Percentiles rank a stretch among this genome's conserved stretches.
phyloP scores from a whole-genome alignment of 2,888 invertebrate genomes.

The Malacosoma neustria region DNA sequence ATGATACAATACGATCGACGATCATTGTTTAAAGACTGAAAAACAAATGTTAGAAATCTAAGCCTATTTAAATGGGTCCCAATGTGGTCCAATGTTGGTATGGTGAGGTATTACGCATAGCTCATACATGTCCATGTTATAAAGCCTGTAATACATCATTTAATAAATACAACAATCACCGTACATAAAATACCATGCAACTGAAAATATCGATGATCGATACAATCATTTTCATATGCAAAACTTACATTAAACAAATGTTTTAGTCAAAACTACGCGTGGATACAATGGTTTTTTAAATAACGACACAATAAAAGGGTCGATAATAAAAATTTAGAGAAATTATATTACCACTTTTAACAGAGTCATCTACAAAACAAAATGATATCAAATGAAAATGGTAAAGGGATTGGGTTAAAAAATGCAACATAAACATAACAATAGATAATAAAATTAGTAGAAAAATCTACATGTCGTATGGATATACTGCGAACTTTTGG shows the following conservation, averaged over 20 bases:
- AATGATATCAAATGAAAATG: constrained; percentile 3
- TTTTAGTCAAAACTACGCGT: constrained; percentile 1
- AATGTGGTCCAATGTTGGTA: too few species aligned
- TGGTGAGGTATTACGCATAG: too few species aligned
- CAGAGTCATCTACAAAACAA: constrained; percentile 32
- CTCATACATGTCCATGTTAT: too few species aligned
- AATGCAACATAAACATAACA: too few species aligned
- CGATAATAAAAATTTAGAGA: constrained; percentile 44
- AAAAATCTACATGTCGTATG: too few species aligned
- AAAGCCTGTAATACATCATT: constrained; percentile 6
- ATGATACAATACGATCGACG: too few species aligned
- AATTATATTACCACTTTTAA: constrained; percentile 69
- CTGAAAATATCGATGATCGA: neutral
- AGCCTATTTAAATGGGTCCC: too few species aligned
- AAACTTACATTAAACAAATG: constrained; percentile 61
- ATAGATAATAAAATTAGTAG: too few species aligned
- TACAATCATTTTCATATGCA: constrained; percentile 24
- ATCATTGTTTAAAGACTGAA: too few species aligned
- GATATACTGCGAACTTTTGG: too few species aligned
- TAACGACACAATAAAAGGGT: constrained; percentile 10
- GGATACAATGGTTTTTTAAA: neutral
- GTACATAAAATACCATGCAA: constrained; percentile 16
- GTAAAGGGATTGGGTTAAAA: neutral
- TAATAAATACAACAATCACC: constrained; percentile 3
- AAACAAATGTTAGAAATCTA: too few species aligned